phyloP scores from a whole-genome alignment of 2,888 invertebrate genomes.

The Dermolepida albohirtum region DNA sequence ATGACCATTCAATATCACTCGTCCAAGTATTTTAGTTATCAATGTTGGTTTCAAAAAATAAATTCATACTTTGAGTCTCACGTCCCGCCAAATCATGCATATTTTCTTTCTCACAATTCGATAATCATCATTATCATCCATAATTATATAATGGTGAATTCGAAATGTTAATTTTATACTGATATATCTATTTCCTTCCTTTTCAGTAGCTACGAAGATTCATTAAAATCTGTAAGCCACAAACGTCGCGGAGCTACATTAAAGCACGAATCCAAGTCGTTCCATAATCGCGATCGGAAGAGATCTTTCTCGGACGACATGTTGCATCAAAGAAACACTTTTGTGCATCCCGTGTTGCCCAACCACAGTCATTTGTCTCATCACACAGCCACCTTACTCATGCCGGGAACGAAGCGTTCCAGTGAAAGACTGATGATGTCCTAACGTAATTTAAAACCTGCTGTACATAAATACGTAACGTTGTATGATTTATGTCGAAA shows the following conservation, averaged over 20 bases:
- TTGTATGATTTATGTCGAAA: no score
- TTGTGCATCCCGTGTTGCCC: constrained; percentile 34
- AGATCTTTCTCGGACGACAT: constrained; percentile 57
- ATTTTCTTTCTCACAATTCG: no score
- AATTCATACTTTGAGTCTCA: no score
- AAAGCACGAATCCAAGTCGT: constrained; percentile 51
- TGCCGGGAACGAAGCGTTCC: constrained; percentile 58
- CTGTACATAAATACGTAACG: no score
- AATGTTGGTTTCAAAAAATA: no score
- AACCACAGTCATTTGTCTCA: constrained; percentile 50
- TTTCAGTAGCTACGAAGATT: constrained; percentile 85
- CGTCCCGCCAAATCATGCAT: no score
- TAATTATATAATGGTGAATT: no score
- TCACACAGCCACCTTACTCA: constrained; percentile 58
- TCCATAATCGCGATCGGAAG: constrained; percentile 56
- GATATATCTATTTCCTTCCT: neutral
- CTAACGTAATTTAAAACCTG: constrained; percentile 5
- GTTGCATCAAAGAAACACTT: constrained; percentile 50
- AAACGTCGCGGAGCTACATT: constrained; percentile 47
- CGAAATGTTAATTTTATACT: no score
- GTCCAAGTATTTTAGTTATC: no score
- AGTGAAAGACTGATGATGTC: constrained; percentile 58
- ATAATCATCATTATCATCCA: no score
- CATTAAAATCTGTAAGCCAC: constrained; percentile 74
- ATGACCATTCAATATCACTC: no score